Evolutionary conservation across 1,140 invertebrate species (phyloP).

Genomic region (Helicoverpa zea): DNA sequence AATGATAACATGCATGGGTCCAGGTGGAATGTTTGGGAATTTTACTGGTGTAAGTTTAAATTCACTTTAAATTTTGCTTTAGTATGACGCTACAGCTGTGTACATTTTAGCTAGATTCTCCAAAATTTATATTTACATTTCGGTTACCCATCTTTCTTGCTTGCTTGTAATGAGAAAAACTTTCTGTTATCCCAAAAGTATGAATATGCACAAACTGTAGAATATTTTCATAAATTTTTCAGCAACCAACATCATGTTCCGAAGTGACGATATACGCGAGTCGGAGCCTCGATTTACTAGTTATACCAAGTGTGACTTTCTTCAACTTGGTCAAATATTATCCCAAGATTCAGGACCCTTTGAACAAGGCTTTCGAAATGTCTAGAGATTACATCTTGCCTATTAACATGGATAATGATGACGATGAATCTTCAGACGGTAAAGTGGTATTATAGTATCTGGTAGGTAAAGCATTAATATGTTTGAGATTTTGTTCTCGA

Average conservation of each 20-base stretch:
- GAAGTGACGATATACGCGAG: slow-evolving; percentile 80
- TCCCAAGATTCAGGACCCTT: slow-evolving; percentile 77
- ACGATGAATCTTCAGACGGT: slow-evolving; percentile 70
- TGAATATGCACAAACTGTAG: too few species aligned
- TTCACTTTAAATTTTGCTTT: too few species aligned
- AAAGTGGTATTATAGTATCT: slow-evolving; percentile 14
- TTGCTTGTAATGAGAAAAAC: too few species aligned
- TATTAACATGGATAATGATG: slow-evolving; percentile 71
- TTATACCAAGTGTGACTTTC: slow-evolving; percentile 78
- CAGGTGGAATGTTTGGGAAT: slow-evolving; percentile 85
- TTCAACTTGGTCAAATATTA: slow-evolving; percentile 82
- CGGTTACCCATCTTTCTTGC: too few species aligned
- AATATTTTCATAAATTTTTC: slow-evolving; percentile 48
- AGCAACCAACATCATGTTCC: slow-evolving; percentile 75
- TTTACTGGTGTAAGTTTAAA: slow-evolving; percentile 73
- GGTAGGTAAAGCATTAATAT: background rate
- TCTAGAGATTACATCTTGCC: slow-evolving; percentile 81
- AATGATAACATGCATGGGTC: slow-evolving; percentile 83
- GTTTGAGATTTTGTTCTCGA: too few species aligned
- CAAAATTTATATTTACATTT: too few species aligned
- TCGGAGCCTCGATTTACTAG: slow-evolving; percentile 76
- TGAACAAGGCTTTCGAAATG: slow-evolving; percentile 76
- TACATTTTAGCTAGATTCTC: too few species aligned
- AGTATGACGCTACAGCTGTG: too few species aligned
- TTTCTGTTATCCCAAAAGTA: too few species aligned